These are phyloP conservation scores for Phymatocera aterrima DNA, from an alignment of 2,888 invertebrate species.

Conservation along the genomic window DNA sequence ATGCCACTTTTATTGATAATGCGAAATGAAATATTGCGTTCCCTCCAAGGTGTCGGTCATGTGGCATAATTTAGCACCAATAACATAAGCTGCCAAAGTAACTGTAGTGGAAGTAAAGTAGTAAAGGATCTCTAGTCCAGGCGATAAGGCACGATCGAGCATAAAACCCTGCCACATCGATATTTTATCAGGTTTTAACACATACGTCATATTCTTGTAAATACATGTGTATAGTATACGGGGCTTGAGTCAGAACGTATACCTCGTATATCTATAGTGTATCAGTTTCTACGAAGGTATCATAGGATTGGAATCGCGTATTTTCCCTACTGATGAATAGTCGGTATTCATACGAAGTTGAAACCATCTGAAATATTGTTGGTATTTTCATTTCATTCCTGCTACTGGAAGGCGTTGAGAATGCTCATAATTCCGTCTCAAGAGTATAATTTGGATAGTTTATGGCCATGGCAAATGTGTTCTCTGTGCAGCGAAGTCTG, in stretches of 20 bases:
- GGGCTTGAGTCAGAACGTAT: not conserved
- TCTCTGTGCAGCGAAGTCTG: not conserved
- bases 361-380: slow-evolving; percentile 2
- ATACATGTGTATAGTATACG: no score
- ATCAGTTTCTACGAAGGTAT: not conserved
- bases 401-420: not conserved
- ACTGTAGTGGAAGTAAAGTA: not conserved
- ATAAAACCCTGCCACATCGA: not conserved
- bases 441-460: not conserved
- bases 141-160: slow-evolving; percentile 3
- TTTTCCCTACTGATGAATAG: not conserved
- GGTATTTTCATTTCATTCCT: not conserved
- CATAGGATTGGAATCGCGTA: not conserved
- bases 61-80: not conserved
- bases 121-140: not conserved
- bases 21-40: not conserved
- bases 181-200: slow-evolving; percentile 11
- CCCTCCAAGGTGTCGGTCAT: not conserved
- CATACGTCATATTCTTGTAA: not conserved
- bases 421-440: not conserved
- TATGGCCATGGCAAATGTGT: not conserved
- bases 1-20: slow-evolving; percentile 5
- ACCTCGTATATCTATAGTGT: not conserved
- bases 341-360: not conserved
- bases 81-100: not conserved